These are phyloP conservation scores for Misgurnus anguillicaudatus DNA, from an alignment of 2,113 vertebrate genomes.

Conservation along the genomic window DNA sequence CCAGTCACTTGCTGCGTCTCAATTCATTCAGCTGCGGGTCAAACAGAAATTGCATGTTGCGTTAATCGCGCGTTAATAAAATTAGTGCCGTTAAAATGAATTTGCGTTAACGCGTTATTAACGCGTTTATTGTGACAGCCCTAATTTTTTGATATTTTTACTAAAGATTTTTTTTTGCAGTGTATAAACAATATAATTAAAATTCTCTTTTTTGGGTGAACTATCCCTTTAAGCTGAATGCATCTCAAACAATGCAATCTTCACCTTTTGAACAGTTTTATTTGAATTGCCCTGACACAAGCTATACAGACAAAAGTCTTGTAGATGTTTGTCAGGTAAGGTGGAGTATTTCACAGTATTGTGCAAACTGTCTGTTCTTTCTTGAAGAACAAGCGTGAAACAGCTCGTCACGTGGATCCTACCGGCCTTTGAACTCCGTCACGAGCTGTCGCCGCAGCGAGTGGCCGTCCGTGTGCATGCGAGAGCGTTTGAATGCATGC, in stretches of 20 bases:
- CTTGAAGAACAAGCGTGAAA: slow-evolving; percentile 12
- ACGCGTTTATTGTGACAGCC: no score
- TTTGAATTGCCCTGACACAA: not conserved
- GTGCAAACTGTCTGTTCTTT: not conserved
- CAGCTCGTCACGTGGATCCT: slow-evolving; percentile 42
- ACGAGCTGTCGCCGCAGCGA: slow-evolving; percentile 35
- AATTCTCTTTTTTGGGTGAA: not conserved
- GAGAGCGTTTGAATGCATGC: slow-evolving; percentile 48
- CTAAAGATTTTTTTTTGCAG: no score
- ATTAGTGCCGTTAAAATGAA: no score
- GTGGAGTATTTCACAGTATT: not conserved
- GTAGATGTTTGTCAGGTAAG: not conserved
- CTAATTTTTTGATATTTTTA: no score
- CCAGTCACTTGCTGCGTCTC: no score
- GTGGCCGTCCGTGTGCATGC: slow-evolving; percentile 17
- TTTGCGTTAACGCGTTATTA: no score
- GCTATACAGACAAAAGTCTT: not conserved
- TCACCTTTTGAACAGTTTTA: not conserved
- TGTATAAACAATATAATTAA: not conserved
- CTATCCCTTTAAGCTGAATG: not conserved
- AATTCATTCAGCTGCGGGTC: no score
- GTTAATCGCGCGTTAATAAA: no score
- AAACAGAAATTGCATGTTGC: no score
- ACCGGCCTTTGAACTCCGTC: slow-evolving; percentile 54
- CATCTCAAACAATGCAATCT: not conserved